Percentiles rank a stretch among this genome's conserved stretches.
phyloP scores from a whole-genome alignment of 2,888 invertebrate species.

The Sympetrum striolatum region DNA sequence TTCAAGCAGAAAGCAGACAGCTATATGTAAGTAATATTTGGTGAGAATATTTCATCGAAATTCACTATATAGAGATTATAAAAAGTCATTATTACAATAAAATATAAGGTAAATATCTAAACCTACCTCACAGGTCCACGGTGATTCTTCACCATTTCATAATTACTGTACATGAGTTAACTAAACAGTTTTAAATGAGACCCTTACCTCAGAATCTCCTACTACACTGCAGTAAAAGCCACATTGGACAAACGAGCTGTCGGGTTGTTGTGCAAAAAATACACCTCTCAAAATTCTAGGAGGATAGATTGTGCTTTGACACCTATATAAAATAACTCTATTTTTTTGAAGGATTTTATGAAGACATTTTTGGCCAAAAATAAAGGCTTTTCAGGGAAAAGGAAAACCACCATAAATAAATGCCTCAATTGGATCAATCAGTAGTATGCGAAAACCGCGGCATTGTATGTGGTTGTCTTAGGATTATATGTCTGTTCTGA shows the following conservation, averaged over 20 bases:
- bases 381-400: neutral
- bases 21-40: conserved; percentile 25
- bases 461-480: neutral
- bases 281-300: neutral
- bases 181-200: conserved; percentile 42
- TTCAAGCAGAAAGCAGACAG: conserved; percentile 36
- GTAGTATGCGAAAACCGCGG: conserved; percentile 39
- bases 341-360: neutral
- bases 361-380: neutral
- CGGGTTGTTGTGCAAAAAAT: neutral
- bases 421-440: conserved; percentile 4
- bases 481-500: no score
- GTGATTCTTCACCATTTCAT: conserved; percentile 43
- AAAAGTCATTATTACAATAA: neutral
- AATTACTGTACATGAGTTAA: conserved; percentile 43
- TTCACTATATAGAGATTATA: neutral
- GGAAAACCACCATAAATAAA: neutral
- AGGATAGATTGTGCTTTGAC: neutral
- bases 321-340: neutral
- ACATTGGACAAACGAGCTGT: conserved; percentile 18
- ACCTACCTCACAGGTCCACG: conserved; percentile 37
- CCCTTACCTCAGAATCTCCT: conserved; percentile 43
- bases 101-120: neutral
- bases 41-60: neutral
- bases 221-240: conserved; percentile 40